Conservation (phyloP, 2,888 invertebrate species). For the Chrysolina haemoptera region DNA sequence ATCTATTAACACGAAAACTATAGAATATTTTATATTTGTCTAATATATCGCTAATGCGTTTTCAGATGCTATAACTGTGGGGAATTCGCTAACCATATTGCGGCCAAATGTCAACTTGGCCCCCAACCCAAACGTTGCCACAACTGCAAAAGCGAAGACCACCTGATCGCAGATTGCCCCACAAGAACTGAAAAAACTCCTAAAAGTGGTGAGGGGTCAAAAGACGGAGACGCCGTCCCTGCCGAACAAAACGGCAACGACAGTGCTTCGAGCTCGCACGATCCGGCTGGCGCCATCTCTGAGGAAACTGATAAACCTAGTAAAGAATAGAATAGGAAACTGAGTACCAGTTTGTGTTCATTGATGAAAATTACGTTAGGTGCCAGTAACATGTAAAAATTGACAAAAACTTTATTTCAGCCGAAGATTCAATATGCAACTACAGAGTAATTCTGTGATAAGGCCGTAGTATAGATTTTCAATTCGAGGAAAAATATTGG, state of each 20-base stretch:
- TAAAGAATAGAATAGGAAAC: slow-evolving; percentile 41
- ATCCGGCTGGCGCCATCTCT: slow-evolving; percentile 44
- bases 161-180: slow-evolving; percentile 92
- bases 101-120: slow-evolving; percentile 89
- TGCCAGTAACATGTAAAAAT: slow-evolving; percentile 16
- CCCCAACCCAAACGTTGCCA: slow-evolving; percentile 94
- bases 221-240: slow-evolving; percentile 33
- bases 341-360: slow-evolving; percentile 26
- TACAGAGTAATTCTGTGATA: slow-evolving; percentile 26
- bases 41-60: not conserved
- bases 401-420: not conserved
- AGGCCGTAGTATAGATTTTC: not conserved
- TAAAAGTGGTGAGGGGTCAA: slow-evolving; percentile 32
- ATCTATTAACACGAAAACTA: too few species aligned
- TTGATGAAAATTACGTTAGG: slow-evolving; percentile 13
- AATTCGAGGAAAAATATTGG: not conserved
- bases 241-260: slow-evolving; percentile 59
- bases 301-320: slow-evolving; percentile 44
- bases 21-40: too few species aligned
- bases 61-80: slow-evolving; percentile 93
- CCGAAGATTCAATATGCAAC: slow-evolving; percentile 23
- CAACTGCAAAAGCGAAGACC: slow-evolving; percentile 89
- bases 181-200: slow-evolving; percentile 67
- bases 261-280: slow-evolving; percentile 51
- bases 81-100: slow-evolving; percentile 93